These are phyloP conservation scores for Tanypteryx hageni DNA, from an alignment of 2,888 invertebrate species.

Conservation along the genomic window DNA sequence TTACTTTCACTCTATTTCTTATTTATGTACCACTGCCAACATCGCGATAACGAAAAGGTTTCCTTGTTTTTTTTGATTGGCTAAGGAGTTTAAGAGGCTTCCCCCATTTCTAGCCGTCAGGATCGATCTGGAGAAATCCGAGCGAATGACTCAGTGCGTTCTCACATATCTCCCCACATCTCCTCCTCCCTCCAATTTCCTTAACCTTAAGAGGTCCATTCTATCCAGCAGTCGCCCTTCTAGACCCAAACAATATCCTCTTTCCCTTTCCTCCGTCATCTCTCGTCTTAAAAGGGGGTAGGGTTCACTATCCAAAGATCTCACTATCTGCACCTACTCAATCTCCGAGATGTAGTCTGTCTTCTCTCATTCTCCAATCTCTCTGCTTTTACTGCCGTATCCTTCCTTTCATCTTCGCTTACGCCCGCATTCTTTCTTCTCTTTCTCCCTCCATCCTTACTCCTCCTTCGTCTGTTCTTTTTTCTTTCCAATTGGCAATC, in stretches of 20 bases:
- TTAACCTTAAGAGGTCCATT: not conserved
- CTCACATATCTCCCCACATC: conserved; percentile 1
- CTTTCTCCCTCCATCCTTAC: too few species aligned
- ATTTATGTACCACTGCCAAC: not conserved
- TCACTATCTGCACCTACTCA: not conserved
- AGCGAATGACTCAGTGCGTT: conserved; percentile 8
- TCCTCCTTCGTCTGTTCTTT: too few species aligned
- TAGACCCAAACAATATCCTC: not conserved
- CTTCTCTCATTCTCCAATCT: too few species aligned
- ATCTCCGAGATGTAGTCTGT: not conserved
- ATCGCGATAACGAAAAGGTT: not conserved
- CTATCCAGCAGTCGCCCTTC: not conserved
- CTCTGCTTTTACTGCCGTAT: too few species aligned
- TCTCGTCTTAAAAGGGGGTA: too few species aligned
- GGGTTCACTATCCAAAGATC: not conserved
- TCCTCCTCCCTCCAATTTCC: conserved; percentile 23
- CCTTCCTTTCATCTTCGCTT: too few species aligned
- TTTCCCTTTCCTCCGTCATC: not conserved
- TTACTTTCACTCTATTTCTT: too few species aligned
- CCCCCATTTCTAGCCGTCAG: not conserved
- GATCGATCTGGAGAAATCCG: not conserved
- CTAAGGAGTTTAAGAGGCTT: not conserved
- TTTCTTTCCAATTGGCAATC: too few species aligned
- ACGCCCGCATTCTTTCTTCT: too few species aligned
- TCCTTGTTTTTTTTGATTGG: not conserved